These are phyloP conservation scores for Acanthis flammea DNA, from an alignment of 2,797 vertebrate genomes.

Conservation along the genomic window DNA sequence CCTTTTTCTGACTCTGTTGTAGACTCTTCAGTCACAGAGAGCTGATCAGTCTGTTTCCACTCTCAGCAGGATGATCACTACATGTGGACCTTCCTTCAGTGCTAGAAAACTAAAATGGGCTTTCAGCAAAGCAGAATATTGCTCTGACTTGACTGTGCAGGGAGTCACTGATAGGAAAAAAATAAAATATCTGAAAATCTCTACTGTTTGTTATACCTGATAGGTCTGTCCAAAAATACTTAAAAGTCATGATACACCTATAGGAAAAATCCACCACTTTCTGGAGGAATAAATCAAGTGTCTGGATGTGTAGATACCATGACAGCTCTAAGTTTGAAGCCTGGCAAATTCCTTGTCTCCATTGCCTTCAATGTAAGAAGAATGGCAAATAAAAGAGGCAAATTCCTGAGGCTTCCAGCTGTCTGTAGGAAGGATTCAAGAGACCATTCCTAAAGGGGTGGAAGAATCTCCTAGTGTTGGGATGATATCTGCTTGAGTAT, in stretches of 20 bases:
- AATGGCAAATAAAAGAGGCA: background rate
- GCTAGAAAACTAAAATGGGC: background rate
- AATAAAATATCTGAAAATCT: background rate
- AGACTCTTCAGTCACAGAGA: background rate
- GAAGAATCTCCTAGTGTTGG: background rate
- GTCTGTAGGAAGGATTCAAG: background rate
- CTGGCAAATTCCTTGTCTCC: background rate
- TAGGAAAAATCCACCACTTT: background rate
- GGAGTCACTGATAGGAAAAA: background rate
- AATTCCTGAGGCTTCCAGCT: background rate
- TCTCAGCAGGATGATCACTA: background rate
- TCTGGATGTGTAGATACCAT: background rate
- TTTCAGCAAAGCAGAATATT: background rate
- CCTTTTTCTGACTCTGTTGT: background rate
- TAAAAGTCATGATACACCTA: background rate
- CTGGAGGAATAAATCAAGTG: background rate
- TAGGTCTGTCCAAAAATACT: background rate
- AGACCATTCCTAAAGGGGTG: background rate
- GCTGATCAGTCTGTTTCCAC: background rate
- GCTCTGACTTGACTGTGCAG: background rate
- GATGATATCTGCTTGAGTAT: background rate
- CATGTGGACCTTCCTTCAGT: background rate
- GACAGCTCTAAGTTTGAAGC: background rate
- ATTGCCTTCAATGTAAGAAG: background rate
- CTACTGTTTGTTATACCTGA: background rate